Evolutionary conservation across 2,113 vertebrate genomes (phyloP), one percentile per base, ranked within the genome.

Genomic region (Jaculus jaculus): DNA sequence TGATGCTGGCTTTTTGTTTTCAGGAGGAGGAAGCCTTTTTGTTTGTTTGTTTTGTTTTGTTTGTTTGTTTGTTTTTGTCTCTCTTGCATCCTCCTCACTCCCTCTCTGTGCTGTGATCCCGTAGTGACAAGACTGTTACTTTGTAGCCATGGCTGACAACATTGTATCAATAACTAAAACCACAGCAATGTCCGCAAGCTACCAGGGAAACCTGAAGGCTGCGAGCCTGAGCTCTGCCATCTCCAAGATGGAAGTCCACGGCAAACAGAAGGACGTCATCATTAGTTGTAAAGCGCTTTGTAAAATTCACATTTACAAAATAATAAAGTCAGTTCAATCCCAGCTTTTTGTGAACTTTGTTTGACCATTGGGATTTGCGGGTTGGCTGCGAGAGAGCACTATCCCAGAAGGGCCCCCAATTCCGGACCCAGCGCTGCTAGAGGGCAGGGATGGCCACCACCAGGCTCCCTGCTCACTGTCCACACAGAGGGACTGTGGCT

Each of bases 281-380:
- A 94, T 98, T 98, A 95, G 96, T 97, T 98, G 98, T 98, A 97
- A 98, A 98, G 96, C 97, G 98, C 98, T 98, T 98, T 98, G 98
- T 98, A 98, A 98, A 98, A 97, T 98, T 97, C 98, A 98, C 98
- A 98, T 98, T 98, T 98, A 98, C 98, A 98, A 93, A 98, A 98
- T 98, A 98, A 98, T 98, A 98, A 98, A 98, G 98, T 97, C 96
- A 97, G 97, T 98, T 96, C 97, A 97, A 94, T 97, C 96, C 96
- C 91, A 88, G 63, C 68, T 10, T 54, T 54, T 34, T 2, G 34
- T 81, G n/a, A 24, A 7, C n/a, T 73, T 37, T 37, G 42, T 80
- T 90, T 74, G 26, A 15, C 21, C 32, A 8, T 20, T 5, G 15
- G 61, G 30, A 4, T 15, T 11, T 6, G 9, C 13, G 37, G 61